Evolutionary conservation across 2,888 invertebrate species (phyloP).

Genomic region (Gnatocerus cornutus): DNA sequence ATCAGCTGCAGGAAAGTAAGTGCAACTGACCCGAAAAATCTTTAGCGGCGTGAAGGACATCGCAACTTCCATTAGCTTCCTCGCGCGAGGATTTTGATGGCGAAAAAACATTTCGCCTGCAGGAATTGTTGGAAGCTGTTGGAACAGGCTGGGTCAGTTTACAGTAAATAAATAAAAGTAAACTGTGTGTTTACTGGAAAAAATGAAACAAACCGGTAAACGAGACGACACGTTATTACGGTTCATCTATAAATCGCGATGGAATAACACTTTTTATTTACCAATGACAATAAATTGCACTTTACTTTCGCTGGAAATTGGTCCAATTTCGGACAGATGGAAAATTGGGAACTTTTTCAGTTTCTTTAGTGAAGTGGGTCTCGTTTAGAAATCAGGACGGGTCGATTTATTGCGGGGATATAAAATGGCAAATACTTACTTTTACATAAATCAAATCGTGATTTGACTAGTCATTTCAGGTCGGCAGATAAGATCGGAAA

Average conservation of each 20-base stretch:
- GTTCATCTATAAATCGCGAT: constrained; percentile 31
- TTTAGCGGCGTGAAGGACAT: constrained; percentile 37
- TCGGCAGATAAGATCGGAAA: background rate
- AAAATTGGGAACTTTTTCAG: background rate
- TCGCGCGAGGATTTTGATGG: background rate
- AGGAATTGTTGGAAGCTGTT: constrained; percentile 1
- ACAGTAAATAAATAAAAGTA: constrained; percentile 44
- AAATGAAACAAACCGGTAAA: constrained; percentile 36
- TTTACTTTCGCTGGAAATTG: constrained; percentile 37
- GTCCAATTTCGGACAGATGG: background rate
- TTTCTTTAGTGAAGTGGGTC: constrained; percentile 24
- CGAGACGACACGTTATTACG: constrained; percentile 30
- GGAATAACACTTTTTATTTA: constrained; percentile 12
- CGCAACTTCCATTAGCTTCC: background rate
- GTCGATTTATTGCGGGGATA: constrained; percentile 24
- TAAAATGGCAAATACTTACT: constrained; percentile 33
- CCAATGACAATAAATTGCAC: constrained; percentile 8
- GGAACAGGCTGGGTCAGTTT: constrained; percentile 35
- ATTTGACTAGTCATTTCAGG: constrained; percentile 25
- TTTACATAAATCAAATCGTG: constrained; percentile 34
- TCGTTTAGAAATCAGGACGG: constrained; percentile 31
- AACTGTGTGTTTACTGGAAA: constrained; percentile 37
- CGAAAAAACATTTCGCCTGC: background rate
- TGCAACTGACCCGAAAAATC: constrained; percentile 56
- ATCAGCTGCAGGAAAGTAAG: constrained; percentile 59